These are phyloP conservation scores for Homalodisca vitripennis DNA, from an alignment of 1,140 invertebrate genomes.

Conservation along the genomic window DNA sequence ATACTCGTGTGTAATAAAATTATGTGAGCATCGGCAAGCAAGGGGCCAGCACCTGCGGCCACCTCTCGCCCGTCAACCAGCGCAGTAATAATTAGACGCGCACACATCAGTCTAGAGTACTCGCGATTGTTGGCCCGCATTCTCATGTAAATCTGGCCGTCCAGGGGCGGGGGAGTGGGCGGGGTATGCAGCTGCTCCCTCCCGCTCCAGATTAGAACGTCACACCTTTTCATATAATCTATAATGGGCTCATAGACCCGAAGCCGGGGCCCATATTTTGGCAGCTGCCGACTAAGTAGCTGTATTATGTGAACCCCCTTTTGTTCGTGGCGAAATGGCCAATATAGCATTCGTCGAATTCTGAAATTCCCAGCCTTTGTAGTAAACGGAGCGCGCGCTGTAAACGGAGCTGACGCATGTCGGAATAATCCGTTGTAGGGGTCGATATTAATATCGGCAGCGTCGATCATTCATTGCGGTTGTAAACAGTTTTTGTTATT, in stretches of 20 bases:
- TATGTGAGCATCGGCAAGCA: no score
- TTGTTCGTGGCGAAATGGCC: neutral
- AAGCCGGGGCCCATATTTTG: conserved; percentile 16
- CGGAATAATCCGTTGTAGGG: no score
- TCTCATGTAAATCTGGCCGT: neutral
- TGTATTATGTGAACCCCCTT: conserved; percentile 19
- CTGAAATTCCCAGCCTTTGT: conserved; percentile 5
- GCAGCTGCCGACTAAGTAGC: conserved; percentile 13
- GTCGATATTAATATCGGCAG: neutral
- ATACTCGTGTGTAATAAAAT: neutral
- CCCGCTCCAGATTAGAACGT: conserved; percentile 19
- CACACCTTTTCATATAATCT: conserved; percentile 26
- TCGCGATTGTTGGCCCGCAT: no score
- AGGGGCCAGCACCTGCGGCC: no score
- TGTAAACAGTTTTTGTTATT: conserved; percentile 21
- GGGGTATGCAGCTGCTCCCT: no score
- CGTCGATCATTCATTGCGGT: neutral
- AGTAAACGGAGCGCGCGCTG: neutral
- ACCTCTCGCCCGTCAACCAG: neutral
- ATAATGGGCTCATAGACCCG: conserved; percentile 6
- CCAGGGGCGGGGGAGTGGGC: neutral
- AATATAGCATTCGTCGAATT: conserved; percentile 13
- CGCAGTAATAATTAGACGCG: no score
- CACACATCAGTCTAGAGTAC: no score
- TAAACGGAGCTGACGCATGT: no score